These are phyloP conservation scores for Bombus pyrosoma DNA, from an alignment of 1,140 invertebrate species.

Conservation along the genomic window DNA sequence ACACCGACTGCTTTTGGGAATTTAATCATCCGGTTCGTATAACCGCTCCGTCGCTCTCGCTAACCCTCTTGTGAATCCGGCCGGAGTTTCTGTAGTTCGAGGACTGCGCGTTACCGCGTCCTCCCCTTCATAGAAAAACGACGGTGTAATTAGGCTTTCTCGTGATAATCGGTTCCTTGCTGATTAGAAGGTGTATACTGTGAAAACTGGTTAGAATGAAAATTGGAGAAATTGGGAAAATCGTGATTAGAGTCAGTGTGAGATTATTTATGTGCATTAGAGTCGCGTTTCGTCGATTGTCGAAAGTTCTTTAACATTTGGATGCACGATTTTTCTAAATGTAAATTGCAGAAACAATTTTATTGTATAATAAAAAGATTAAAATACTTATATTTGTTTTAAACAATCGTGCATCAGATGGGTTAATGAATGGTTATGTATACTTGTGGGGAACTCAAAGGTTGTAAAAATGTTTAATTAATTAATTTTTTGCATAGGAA, in stretches of 20 bases:
- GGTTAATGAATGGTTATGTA: too few species aligned
- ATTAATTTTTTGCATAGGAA: not conserved
- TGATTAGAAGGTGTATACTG: too few species aligned
- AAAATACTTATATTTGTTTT: too few species aligned
- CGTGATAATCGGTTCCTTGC: not conserved
- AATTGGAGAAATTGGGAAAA: not conserved
- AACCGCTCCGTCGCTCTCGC: conserved; percentile 50
- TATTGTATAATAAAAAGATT: not conserved
- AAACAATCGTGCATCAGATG: too few species aligned
- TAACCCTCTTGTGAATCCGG: conserved; percentile 35
- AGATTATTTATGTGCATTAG: not conserved
- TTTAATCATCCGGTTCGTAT: conserved; percentile 72
- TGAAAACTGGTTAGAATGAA: not conserved
- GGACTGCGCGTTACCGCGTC: not conserved
- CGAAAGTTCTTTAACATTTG: too few species aligned
- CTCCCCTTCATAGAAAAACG: not conserved
- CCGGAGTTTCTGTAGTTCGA: conserved; percentile 32
- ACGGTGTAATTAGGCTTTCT: conserved; percentile 25
- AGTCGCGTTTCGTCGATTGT: not conserved
- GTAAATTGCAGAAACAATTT: not conserved
- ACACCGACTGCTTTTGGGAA: conserved; percentile 63
- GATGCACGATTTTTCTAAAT: not conserved
- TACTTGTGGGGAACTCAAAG: too few species aligned
- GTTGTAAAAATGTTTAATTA: not conserved
- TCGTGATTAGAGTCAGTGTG: not conserved